These are phyloP conservation scores for Sycobia sp. DNA, from an alignment of 1,140 invertebrate species.

Conservation along the genomic window DNA sequence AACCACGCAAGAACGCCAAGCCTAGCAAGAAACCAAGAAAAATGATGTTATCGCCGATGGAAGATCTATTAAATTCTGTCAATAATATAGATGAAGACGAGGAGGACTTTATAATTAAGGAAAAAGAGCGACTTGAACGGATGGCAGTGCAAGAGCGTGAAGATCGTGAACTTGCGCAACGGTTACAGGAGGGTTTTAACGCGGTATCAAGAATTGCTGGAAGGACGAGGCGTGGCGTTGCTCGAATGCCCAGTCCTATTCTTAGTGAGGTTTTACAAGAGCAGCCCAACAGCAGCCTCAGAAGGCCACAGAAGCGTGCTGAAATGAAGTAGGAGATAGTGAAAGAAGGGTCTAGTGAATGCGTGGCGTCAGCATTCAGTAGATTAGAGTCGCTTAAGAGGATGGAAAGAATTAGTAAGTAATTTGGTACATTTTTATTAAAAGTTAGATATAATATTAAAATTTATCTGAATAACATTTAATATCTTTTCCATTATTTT, in stretches of 20 bases:
- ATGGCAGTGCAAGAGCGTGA: slow-evolving; percentile 52
- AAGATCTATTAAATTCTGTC: neutral
- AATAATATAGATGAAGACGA: slow-evolving; percentile 22
- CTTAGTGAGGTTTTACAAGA: neutral
- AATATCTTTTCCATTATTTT: too few relatives aligned
- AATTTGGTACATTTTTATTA: too few relatives aligned
- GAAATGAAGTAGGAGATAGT: slow-evolving; percentile 7
- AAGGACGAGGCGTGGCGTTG: slow-evolving; percentile 47
- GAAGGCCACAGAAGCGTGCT: slow-evolving; percentile 6
- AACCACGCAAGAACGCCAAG: neutral
- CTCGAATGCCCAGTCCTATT: slow-evolving; percentile 11
- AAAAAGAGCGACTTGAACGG: slow-evolving; percentile 52
- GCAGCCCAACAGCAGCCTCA: slow-evolving; percentile 10
- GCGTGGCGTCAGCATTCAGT: too few relatives aligned
- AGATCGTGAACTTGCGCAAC: slow-evolving; percentile 53
- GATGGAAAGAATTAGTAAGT: too few relatives aligned
- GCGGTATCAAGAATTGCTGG: slow-evolving; percentile 52
- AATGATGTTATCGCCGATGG: slow-evolving; percentile 1
- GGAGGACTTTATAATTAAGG: slow-evolving; percentile 44
- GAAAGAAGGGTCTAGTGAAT: neutral
- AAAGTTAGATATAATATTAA: too few relatives aligned
- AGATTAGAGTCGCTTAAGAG: too few relatives aligned
- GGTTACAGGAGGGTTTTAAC: slow-evolving; percentile 53
- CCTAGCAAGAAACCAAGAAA: neutral
- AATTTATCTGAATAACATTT: too few relatives aligned